phyloP scores from a whole-genome alignment of 2,888 invertebrate genomes.

The Glaucopsyche alexis region DNA sequence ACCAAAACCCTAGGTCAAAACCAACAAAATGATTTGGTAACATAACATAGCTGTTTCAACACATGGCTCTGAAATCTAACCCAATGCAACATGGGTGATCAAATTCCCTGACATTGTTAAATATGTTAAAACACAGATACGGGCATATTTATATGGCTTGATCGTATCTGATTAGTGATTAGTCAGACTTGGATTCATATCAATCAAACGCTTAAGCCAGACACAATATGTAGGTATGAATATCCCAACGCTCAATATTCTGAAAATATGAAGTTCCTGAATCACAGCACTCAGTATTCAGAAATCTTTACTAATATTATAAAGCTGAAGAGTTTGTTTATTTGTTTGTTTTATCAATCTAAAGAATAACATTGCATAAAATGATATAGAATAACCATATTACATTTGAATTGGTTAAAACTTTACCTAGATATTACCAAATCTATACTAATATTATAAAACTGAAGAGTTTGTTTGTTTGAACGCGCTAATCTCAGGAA shows the following conservation, averaged over 20 bases:
- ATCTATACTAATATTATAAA: too few relatives aligned
- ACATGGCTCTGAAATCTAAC: constrained; percentile 23
- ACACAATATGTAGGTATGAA: too few relatives aligned
- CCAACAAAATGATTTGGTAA: background rate
- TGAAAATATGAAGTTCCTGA: background rate
- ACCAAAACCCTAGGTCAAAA: background rate
- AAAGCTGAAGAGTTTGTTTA: too few relatives aligned
- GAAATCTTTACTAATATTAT: too few relatives aligned
- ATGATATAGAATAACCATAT: too few relatives aligned
- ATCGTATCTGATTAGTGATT: background rate
- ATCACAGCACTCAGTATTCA: background rate
- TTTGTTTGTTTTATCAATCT: too few relatives aligned
- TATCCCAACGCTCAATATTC: too few relatives aligned
- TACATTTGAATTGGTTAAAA: too few relatives aligned
- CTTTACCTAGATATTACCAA: too few relatives aligned
- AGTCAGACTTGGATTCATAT: background rate
- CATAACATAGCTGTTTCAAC: background rate
- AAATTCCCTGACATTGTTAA: background rate
- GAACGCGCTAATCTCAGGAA: too few relatives aligned
- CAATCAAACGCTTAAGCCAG: background rate
- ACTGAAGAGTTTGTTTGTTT: too few relatives aligned
- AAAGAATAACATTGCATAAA: too few relatives aligned
- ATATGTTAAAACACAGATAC: background rate
- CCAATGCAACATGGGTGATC: constrained; percentile 20
- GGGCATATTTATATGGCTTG: background rate